phyloP scores from a whole-genome alignment of 2,113 vertebrate species.

The Amazona vittata region DNA sequence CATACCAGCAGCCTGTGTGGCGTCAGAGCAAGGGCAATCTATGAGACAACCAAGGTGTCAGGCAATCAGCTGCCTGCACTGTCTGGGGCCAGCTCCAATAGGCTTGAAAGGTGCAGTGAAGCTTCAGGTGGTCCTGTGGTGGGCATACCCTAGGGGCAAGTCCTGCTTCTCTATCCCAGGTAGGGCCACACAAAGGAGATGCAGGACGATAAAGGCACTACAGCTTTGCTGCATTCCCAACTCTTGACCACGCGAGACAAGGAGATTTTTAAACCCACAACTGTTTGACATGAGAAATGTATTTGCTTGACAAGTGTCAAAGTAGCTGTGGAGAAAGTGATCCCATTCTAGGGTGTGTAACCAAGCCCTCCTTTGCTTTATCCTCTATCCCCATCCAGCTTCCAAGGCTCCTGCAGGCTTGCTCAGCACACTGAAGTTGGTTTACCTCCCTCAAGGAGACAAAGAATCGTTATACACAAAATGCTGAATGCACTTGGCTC shows the following conservation, averaged over 20 bases:
- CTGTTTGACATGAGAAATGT: background rate
- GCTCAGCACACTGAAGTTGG: background rate
- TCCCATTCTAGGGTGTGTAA: background rate
- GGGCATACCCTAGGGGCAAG: background rate
- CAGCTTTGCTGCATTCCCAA: background rate
- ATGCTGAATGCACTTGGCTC: background rate
- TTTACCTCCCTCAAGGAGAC: background rate
- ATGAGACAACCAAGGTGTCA: background rate
- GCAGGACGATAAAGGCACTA: background rate
- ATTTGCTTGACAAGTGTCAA: background rate
- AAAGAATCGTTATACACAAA: background rate
- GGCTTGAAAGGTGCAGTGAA: background rate
- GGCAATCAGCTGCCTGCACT: background rate
- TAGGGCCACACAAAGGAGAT: background rate
- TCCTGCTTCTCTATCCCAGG: background rate
- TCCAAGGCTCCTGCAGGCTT: background rate
- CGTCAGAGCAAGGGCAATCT: background rate
- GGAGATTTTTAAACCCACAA: slow-evolving; percentile 5
- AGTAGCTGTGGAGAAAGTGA: background rate
- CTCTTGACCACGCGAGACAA: background rate
- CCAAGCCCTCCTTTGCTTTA: background rate
- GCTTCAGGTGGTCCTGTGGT: background rate
- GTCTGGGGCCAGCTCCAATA: background rate
- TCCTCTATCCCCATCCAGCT: background rate
- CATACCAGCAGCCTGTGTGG: background rate